A percentile compares a stretch with the other conserved stretches of the same genome.
These are phyloP conservation scores for Poeciliopsis turneri DNA, from an alignment of 2,797 vertebrate species.

Conservation along the genomic window DNA sequence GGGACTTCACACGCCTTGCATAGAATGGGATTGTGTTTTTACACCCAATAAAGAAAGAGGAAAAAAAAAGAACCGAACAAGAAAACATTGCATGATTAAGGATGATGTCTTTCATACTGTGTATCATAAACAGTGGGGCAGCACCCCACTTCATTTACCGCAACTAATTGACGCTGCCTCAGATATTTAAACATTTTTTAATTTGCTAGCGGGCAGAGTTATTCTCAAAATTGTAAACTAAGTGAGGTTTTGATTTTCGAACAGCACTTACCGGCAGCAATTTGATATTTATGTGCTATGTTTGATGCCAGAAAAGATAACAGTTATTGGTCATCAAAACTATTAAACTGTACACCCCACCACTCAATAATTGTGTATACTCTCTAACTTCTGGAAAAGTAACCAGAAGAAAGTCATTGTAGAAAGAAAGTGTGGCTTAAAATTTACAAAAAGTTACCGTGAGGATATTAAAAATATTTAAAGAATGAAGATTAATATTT, in stretches of 20 bases:
- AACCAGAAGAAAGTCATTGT: neutral
- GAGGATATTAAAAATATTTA: neutral
- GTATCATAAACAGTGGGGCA: neutral
- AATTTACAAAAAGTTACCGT: neutral
- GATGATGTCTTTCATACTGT: conserved; percentile 72
- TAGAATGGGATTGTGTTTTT: conserved; percentile 80
- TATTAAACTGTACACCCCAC: neutral
- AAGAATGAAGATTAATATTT: neutral
- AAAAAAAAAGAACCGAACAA: conserved; percentile 42
- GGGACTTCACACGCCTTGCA: conserved; percentile 66
- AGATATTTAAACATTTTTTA: neutral
- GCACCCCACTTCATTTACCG: neutral
- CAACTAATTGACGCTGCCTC: neutral
- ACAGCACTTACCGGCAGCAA: neutral
- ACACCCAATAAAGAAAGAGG: conserved; percentile 37
- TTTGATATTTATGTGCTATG: neutral
- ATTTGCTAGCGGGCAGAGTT: neutral
- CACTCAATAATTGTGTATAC: neutral
- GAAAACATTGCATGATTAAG: conserved; percentile 77
- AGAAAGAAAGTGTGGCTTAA: neutral
- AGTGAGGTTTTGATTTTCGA: neutral
- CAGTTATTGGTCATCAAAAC: neutral
- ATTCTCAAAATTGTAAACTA: conserved; percentile 39
- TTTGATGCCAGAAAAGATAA: neutral
- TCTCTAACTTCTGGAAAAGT: neutral